Conservation (phyloP, 2,797 vertebrate species). For the Clarias fuscus region DNA sequence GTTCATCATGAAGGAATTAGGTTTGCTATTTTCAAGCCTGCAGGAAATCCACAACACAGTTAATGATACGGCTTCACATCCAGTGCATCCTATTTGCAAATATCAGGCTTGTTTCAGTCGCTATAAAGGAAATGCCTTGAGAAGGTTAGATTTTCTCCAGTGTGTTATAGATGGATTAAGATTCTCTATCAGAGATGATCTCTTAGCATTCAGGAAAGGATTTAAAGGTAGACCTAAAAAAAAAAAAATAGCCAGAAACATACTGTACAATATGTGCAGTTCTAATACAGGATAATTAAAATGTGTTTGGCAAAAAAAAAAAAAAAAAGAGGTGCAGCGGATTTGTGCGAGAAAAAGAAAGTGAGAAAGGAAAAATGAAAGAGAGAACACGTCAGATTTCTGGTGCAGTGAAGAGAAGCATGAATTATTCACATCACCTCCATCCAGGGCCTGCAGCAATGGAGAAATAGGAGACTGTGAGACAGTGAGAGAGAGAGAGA, state of each 20-base stretch:
- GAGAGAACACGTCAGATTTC: slow-evolving; percentile 46
- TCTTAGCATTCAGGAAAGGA: neutral
- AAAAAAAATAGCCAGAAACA: neutral
- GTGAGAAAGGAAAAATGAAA: slow-evolving; percentile 5
- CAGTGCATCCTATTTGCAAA: neutral
- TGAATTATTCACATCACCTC: slow-evolving; percentile 59
- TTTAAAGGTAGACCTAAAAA: neutral
- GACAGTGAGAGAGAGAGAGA: slow-evolving; percentile 2
- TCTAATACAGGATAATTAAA: neutral
- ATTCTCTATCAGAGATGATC: neutral
- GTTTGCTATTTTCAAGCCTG: neutral
- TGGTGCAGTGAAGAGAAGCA: slow-evolving; percentile 55
- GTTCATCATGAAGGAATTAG: neutral
- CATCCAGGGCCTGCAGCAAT: slow-evolving; percentile 35
- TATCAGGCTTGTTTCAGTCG: neutral
- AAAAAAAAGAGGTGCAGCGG: neutral
- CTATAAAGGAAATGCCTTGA: neutral
- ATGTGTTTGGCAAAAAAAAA: neutral
- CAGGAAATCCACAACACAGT: neutral
- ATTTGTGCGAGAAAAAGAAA: neutral
- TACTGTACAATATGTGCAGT: too few species aligned
- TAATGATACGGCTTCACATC: neutral
- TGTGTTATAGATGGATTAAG: neutral
- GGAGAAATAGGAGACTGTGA: slow-evolving; percentile 12
- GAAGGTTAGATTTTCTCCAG: neutral